These are phyloP conservation scores for Archilochus colubris DNA, from an alignment of 2,113 vertebrate species.

Conservation along the genomic window DNA sequence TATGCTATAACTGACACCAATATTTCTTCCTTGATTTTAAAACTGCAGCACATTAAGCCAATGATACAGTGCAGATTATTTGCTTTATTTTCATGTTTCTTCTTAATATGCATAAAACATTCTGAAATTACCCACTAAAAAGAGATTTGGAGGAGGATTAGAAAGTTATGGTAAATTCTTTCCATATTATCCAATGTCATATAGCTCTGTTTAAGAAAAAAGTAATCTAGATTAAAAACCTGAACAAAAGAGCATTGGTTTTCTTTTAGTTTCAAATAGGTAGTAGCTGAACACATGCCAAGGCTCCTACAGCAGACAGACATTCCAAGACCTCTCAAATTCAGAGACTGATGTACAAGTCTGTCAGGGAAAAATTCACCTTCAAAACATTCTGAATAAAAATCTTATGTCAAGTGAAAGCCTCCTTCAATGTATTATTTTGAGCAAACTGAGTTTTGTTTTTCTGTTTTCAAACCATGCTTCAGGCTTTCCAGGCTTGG, in stretches of 20 bases:
- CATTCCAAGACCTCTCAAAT: background rate
- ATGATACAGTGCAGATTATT: background rate
- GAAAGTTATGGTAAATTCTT: background rate
- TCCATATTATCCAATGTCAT: background rate
- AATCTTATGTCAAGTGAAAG: background rate
- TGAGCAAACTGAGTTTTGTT: background rate
- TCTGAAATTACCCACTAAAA: background rate
- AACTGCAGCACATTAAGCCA: background rate
- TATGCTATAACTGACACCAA: background rate
- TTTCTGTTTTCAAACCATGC: background rate
- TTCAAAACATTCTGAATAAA: background rate
- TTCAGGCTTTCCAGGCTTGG: background rate
- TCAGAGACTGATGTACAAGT: background rate
- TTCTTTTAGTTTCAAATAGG: background rate
- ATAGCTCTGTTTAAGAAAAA: background rate
- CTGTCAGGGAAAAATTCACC: background rate
- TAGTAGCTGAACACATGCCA: background rate
- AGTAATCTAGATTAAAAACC: constrained; percentile 20
- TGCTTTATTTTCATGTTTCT: background rate
- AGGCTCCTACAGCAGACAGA: background rate
- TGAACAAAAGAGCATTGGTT: background rate
- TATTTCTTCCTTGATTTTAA: background rate
- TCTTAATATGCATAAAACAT: background rate
- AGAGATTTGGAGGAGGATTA: background rate
- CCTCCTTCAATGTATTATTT: background rate